phyloP scores from a whole-genome alignment of 2,888 invertebrate genomes.

The Brachyopa scutellaris region DNA sequence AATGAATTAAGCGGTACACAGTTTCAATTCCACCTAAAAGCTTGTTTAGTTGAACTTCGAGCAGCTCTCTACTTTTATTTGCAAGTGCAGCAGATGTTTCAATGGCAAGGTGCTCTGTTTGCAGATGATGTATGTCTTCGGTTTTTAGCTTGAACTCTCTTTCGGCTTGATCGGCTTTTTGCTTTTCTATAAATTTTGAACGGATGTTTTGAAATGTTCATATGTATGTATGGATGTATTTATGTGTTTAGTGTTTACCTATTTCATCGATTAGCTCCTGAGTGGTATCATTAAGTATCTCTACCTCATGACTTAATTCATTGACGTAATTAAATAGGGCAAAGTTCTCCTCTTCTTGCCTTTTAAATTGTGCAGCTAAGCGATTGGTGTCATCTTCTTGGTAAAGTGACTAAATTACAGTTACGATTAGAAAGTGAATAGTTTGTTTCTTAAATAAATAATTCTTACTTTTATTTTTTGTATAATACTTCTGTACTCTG shows the following conservation, averaged over 20 bases:
- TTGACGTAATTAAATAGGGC: conserved; percentile 95
- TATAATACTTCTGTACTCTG: conserved; percentile 89
- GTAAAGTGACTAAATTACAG: conserved; percentile 76
- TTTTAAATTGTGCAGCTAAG: conserved; percentile 88
- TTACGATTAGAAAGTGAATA: no score
- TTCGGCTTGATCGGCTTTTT: conserved; percentile 79
- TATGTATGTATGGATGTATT: no score
- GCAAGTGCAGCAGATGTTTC: conserved; percentile 76
- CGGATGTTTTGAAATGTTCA: no score
- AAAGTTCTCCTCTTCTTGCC: conserved; percentile 95
- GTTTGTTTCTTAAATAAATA: background rate
- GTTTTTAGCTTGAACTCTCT: conserved; percentile 78
- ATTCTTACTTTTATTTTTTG: conserved; percentile 86
- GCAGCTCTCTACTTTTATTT: conserved; percentile 76
- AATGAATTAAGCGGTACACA: conserved; percentile 84
- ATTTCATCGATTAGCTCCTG: conserved; percentile 85
- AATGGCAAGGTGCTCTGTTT: conserved; percentile 75
- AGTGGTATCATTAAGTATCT: conserved; percentile 87
- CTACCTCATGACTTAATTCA: conserved; percentile 92
- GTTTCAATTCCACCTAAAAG: conserved; percentile 83
- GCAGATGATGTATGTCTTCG: conserved; percentile 79
- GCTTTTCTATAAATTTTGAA: conserved; percentile 78
- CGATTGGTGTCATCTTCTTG: conserved; percentile 87
- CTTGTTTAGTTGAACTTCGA: conserved; percentile 76
- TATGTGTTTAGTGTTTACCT: conserved; percentile 80